Evolutionary conservation across 2,797 vertebrate genomes (phyloP).

Genomic region (Chrosomus eos): DNA sequence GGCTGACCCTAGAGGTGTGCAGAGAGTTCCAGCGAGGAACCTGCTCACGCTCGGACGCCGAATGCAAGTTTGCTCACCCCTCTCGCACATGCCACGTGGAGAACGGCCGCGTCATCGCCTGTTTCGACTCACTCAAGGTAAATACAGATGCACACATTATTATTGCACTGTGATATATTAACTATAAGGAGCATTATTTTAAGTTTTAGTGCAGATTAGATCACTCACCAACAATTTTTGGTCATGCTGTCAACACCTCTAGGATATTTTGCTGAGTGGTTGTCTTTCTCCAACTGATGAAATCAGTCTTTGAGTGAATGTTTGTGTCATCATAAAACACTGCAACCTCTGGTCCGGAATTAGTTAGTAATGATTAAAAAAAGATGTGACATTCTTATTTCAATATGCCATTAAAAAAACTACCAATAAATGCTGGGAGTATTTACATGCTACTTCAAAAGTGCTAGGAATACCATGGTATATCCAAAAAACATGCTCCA

Average conservation of each 20-base stretch:
- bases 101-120: slow-evolving; percentile 97
- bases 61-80: slow-evolving; percentile 99
- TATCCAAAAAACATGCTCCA: not conserved
- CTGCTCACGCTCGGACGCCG: slow-evolving; percentile 92
- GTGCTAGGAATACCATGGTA: not conserved
- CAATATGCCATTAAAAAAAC: not conserved
- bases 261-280: slow-evolving; percentile 56
- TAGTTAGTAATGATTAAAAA: slow-evolving; percentile 30
- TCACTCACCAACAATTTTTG: not conserved
- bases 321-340: slow-evolving; percentile 50
- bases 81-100: slow-evolving; percentile 98
- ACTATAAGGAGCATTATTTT: not conserved
- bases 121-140: slow-evolving; percentile 99
- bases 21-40: slow-evolving; percentile 98
- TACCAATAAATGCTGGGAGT: not conserved
- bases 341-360: slow-evolving; percentile 56
- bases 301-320: slow-evolving; percentile 37
- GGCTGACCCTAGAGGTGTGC: slow-evolving; percentile 99
- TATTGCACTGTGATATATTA: not conserved
- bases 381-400: not conserved
- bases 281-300: slow-evolving; percentile 52
- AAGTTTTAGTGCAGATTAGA: not conserved
- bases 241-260: not conserved
- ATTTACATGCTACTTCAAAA: not conserved
- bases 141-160: slow-evolving; percentile 49